Percentiles rank a stretch among this genome's conserved stretches.
Conservation (phyloP, 2,888 invertebrate species). For the Hartigia nigra region DNA sequence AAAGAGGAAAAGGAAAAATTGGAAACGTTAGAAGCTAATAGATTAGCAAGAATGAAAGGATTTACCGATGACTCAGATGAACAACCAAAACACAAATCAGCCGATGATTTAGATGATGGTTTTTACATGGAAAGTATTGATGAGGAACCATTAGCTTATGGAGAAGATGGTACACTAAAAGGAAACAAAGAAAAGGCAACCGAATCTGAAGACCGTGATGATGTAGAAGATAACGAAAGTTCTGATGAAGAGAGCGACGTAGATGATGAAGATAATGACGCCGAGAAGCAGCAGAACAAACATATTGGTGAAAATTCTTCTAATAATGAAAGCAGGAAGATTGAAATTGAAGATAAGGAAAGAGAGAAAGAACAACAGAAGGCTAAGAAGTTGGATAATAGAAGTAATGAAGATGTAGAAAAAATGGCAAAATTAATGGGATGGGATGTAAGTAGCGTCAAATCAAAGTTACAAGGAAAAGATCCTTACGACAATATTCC, state of each 20-base stretch:
- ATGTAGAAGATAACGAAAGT: slow-evolving; percentile 53
- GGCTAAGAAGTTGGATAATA: background rate
- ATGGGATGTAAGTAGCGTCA: background rate
- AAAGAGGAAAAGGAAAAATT: slow-evolving; percentile 82
- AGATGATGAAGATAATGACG: background rate
- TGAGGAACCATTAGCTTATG: slow-evolving; percentile 68
- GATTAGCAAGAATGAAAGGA: slow-evolving; percentile 83
- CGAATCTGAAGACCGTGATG: slow-evolving; percentile 61
- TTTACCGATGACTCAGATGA: slow-evolving; percentile 58
- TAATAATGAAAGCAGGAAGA: slow-evolving; percentile 22
- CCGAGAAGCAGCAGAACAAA: slow-evolving; percentile 15
- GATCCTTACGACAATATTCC: slow-evolving; percentile 21
- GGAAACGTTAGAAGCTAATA: slow-evolving; percentile 82
- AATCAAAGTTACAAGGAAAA: slow-evolving; percentile 1
- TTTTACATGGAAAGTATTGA: slow-evolving; percentile 73
- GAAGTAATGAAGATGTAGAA: slow-evolving; percentile 32
- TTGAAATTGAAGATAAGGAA: slow-evolving; percentile 38
- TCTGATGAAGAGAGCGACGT: slow-evolving; percentile 18
- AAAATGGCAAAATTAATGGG: background rate
- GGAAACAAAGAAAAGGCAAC: slow-evolving; percentile 59
- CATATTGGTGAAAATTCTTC: slow-evolving; percentile 21
- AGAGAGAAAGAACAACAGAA: slow-evolving; percentile 31
- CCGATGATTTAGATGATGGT: slow-evolving; percentile 90
- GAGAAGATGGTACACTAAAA: slow-evolving; percentile 67
- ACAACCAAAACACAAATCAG: slow-evolving; percentile 75